These are phyloP conservation scores for Enteromius thamalakanensis DNA, from an alignment of 2,797 vertebrate species.

Conservation along the genomic window DNA sequence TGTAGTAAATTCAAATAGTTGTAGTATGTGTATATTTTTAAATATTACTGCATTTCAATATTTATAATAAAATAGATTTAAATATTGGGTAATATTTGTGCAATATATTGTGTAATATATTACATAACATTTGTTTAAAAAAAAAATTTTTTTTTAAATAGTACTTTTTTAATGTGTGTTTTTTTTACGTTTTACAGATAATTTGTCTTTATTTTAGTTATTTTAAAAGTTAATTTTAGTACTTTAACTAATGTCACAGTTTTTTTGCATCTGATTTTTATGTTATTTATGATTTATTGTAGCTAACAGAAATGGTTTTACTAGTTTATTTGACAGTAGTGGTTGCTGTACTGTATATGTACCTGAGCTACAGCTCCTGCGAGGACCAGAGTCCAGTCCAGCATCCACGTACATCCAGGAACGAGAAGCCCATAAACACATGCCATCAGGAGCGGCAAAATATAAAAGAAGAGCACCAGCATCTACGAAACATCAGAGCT, in stretches of 20 bases:
- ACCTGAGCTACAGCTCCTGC: conserved; percentile 92
- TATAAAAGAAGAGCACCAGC: conserved; percentile 88
- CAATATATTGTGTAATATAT: neutral
- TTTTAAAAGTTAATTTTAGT: neutral
- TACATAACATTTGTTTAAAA: neutral
- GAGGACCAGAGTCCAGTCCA: conserved; percentile 87
- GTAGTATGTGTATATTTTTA: neutral
- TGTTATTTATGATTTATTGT: neutral
- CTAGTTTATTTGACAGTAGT: neutral
- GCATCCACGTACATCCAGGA: conserved; percentile 91
- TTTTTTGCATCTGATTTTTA: neutral
- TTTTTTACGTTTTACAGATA: neutral
- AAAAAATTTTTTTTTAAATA: neutral
- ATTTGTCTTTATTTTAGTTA: neutral
- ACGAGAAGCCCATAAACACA: conserved; percentile 79
- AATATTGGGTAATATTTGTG: neutral
- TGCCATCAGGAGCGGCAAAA: conserved; percentile 81
- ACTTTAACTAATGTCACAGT: neutral
- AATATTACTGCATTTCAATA: neutral
- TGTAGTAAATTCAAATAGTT: neutral
- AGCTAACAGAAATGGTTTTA: neutral
- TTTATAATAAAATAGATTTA: neutral
- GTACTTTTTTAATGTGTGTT: neutral
- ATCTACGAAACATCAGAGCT: conserved; percentile 76
- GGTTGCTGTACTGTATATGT: conserved; percentile 33